Evolutionary conservation across 2,113 vertebrate genomes (phyloP).

Genomic region (Mellivora capensis): DNA sequence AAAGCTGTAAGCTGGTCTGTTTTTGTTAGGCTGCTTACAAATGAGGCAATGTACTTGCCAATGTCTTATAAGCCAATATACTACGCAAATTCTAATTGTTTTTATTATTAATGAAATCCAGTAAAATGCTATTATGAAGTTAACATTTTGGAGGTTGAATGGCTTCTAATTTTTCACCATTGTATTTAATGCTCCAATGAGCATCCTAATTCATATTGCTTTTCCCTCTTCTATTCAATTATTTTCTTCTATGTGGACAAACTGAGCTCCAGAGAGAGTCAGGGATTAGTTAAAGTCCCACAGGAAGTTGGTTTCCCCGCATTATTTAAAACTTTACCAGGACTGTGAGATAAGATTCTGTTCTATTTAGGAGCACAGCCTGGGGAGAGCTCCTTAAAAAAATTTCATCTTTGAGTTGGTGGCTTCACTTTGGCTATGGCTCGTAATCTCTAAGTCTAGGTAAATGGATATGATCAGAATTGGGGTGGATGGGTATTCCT

Average conservation of each 20-base stretch:
- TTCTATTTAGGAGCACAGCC: background rate
- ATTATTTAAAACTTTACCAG: background rate
- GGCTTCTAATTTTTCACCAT: background rate
- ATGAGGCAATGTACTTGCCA: background rate
- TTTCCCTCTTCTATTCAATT: background rate
- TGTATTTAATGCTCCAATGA: background rate
- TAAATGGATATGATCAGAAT: background rate
- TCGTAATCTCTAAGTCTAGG: background rate
- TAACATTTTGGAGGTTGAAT: background rate
- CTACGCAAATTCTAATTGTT: background rate
- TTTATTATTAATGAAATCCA: background rate
- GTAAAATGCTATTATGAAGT: background rate
- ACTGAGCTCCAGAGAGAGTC: background rate
- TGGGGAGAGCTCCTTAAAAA: background rate
- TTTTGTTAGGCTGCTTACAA: constrained; percentile 8
- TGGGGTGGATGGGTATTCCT: background rate
- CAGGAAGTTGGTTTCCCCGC: background rate
- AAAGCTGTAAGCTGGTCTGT: background rate
- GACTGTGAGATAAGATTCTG: background rate
- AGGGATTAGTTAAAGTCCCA: background rate
- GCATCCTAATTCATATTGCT: background rate
- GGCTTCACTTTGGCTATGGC: background rate
- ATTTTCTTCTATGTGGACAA: background rate
- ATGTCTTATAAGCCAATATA: background rate
- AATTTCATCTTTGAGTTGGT: background rate